Percentiles rank a stretch among this genome's conserved stretches.
Evolutionary conservation across 2,888 invertebrate species (phyloP).

Genomic region (Ophion costatus): DNA sequence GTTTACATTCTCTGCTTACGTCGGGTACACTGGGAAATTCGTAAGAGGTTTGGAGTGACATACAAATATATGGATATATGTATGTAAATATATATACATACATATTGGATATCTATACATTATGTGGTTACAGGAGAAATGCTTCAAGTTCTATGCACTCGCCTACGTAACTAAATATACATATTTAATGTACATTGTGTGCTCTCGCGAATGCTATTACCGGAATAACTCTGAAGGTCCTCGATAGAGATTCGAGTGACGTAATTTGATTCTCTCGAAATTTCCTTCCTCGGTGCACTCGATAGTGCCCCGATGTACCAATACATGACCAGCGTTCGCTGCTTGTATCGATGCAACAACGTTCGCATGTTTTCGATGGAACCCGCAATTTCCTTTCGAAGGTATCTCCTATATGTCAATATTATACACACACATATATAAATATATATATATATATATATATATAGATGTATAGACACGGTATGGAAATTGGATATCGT

Average conservation of each 20-base stretch:
- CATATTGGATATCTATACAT: constrained; percentile 11
- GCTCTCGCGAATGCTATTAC: constrained; percentile 54
- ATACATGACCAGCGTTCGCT: not conserved
- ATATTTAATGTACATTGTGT: constrained; percentile 9
- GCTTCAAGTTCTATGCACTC: constrained; percentile 48
- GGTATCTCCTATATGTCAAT: not conserved
- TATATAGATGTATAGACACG: no score
- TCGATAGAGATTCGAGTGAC: constrained; percentile 55
- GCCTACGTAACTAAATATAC: constrained; percentile 46
- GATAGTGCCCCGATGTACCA: constrained; percentile 2
- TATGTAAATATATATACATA: constrained; percentile 14
- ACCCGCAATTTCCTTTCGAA: constrained; percentile 36
- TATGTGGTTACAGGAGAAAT: constrained; percentile 30
- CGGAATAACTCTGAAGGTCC: constrained; percentile 54
- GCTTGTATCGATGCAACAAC: constrained; percentile 34
- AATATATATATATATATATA: no score
- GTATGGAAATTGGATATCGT: no score
- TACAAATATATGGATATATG: constrained; percentile 11
- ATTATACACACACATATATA: no score
- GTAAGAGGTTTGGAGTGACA: constrained; percentile 33
- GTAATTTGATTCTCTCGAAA: constrained; percentile 62
- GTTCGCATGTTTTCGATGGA: constrained; percentile 50
- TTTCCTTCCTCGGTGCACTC: constrained; percentile 47
- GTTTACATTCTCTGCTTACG: constrained; percentile 62
- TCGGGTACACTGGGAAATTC: constrained; percentile 52